A percentile compares a stretch with the other conserved stretches of the same genome.
phyloP scores from a whole-genome alignment of 2,888 invertebrate genomes.

The Labia minor region DNA sequence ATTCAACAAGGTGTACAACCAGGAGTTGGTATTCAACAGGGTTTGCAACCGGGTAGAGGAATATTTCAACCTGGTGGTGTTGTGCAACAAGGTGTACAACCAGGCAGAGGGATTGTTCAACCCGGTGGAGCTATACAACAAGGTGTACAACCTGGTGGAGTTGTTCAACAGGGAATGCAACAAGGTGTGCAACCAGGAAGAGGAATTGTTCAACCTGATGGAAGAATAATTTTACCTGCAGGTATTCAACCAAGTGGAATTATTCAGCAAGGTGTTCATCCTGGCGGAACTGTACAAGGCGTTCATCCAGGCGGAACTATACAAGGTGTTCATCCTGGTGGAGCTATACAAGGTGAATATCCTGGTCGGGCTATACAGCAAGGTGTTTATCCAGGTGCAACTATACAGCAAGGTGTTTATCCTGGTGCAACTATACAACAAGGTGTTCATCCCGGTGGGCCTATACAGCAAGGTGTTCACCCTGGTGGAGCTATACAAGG shows the following conservation, averaged over 20 bases:
- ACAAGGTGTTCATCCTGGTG: conserved; percentile 18
- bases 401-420: conserved; percentile 13
- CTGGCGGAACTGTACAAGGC: conserved; percentile 3
- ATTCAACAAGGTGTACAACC: conserved; percentile 22
- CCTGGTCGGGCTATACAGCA: conserved; percentile 24
- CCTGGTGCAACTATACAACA: conserved; percentile 5
- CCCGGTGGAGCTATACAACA: conserved; percentile 19
- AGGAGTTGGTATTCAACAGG: conserved; percentile 19
- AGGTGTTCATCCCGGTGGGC: background rate
- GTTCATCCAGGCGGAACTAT: background rate
- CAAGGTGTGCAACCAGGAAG: background rate
- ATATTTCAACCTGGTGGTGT: background rate
- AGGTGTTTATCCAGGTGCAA: conserved; percentile 23
- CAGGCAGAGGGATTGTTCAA: background rate
- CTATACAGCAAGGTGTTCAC: conserved; percentile 23
- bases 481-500: conserved; percentile 19
- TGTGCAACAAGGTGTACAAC: conserved; percentile 18
- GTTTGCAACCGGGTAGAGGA: conserved; percentile 21
- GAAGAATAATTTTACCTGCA: background rate
- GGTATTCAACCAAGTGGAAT: conserved; percentile 19
- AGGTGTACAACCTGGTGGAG: conserved; percentile 8
- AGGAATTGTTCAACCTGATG: too few species aligned
- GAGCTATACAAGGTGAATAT: conserved; percentile 14
- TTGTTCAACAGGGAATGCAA: background rate
- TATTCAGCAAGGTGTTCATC: background rate